Conservation (phyloP, 2,888 invertebrate genomes). For the Napeogenes inachia region DNA sequence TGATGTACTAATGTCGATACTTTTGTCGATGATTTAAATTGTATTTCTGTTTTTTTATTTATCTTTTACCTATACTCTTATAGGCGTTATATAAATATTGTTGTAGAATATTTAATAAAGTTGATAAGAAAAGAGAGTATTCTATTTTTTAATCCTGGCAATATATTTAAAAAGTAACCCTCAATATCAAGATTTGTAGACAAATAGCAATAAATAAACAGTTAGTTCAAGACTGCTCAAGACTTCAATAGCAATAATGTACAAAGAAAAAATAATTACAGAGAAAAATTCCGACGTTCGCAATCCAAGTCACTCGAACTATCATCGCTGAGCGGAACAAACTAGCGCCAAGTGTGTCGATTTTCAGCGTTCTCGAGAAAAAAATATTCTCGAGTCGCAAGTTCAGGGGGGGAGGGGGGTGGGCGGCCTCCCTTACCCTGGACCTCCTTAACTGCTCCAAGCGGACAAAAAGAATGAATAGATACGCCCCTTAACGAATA, state of each 20-base stretch:
- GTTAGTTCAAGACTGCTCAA: constrained; percentile 22
- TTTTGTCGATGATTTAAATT: constrained; percentile 23
- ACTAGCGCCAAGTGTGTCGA: constrained; percentile 76
- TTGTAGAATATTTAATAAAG: too few species aligned
- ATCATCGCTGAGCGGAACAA: constrained; percentile 69
- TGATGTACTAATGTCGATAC: constrained; percentile 28
- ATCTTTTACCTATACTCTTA: too few species aligned
- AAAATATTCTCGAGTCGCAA: constrained; percentile 74
- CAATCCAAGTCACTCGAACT: constrained; percentile 68
- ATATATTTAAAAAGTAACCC: too few species aligned
- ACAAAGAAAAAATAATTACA: constrained; percentile 46
- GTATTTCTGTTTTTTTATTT: too few species aligned
- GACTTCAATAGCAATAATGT: constrained; percentile 24
- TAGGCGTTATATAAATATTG: too few species aligned
- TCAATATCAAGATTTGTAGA: constrained; percentile 15
- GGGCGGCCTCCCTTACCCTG: constrained; percentile 49
- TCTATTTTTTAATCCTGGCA: too few species aligned
- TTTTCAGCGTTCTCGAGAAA: constrained; percentile 72
- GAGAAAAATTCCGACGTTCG: constrained; percentile 45
- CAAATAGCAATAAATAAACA: constrained; percentile 14
- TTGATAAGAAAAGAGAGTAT: too few species aligned
- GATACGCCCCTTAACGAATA: constrained; percentile 77
- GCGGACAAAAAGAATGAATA: constrained; percentile 78
- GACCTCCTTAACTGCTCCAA: constrained; percentile 73
- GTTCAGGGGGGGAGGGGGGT: constrained; percentile 54